Base-by-base conservation (phyloP, 2,113 vertebrate species). In the Trematomus loennbergii region DNA sequence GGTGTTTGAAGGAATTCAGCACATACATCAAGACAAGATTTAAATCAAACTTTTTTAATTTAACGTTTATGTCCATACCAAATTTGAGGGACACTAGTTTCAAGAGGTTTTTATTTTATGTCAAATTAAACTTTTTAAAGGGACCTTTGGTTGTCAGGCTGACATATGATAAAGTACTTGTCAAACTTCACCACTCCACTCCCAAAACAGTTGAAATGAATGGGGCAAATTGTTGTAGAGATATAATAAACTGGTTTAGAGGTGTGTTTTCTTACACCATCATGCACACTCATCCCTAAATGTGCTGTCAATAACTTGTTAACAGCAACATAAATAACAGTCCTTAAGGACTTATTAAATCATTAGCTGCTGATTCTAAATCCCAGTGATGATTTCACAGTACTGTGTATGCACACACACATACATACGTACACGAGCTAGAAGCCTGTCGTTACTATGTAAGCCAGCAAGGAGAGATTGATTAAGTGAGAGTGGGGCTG, bases 391-490 rank as follows among this genome's bases (percentile, higher is more conserved):
- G 22, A 67, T 68, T 17, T 33, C 49, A 53, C 18, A 53, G 49
- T 40, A 61, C 11, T 43, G 17, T 43, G n/a, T 46, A 12, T 20
- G 53, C 43, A 53, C 45, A 65, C n/a, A 70, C 66, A 61, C 12
- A 43, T 46, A n/a, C 40, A 55, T 48, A 48, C 58, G 13, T 18
- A 36, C 46, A 64, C 12, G 53, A 60, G 48, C 70, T 62, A 17
- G 46, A 11, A 57, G 13, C 33, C 55, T 76, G 80, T 77, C 80
- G 77, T 76, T 82, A 46, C 52, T 43, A 22, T 33, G 29, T 46
- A 55, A 70, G 60, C 59, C 12, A 50, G 53, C 18, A 55, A 75
- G 59, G 33, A 49, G 52, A 82, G 73, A 77, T 54, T 80, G 62
- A 80, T 80, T 46, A 61, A 77, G 33, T 65, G 53, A 25, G 25